Conservation (phyloP, 2,797 vertebrate genomes). For the Taeniopygia guttata region DNA sequence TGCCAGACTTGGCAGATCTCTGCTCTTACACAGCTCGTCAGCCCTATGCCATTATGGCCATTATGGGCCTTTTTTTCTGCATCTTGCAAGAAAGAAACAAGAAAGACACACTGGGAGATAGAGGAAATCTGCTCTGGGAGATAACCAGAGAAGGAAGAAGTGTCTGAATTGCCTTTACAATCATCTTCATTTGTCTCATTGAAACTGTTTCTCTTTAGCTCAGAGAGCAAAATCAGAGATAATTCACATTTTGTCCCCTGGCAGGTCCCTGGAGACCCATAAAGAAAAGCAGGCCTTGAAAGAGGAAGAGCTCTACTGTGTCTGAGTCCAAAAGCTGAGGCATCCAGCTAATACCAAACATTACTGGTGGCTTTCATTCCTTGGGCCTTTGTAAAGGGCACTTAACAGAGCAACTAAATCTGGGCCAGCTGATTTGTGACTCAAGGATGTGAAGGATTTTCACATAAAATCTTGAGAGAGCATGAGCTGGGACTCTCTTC, state of each 20-base stretch:
- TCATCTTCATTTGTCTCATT: slow-evolving; percentile 23
- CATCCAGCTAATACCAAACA: slow-evolving; percentile 43
- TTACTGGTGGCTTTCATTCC: slow-evolving; percentile 43
- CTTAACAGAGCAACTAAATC: not conserved
- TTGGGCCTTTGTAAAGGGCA: slow-evolving; percentile 11
- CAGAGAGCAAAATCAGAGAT: not conserved
- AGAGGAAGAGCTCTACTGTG: slow-evolving; percentile 9
- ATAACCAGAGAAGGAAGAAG: not conserved
- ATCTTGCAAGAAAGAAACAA: not conserved
- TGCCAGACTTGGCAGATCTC: not conserved
- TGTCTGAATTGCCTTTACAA: slow-evolving; percentile 13
- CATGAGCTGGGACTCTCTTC: slow-evolving; percentile 10
- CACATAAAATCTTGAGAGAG: not conserved
- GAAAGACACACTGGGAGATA: not conserved
- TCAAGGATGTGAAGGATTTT: slow-evolving; percentile 8
- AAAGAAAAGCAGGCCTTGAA: slow-evolving; percentile 46
- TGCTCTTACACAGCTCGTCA: not conserved
- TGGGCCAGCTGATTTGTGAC: not conserved
- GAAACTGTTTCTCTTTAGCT: slow-evolving; percentile 21
- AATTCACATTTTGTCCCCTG: slow-evolving; percentile 37
- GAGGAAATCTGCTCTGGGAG: slow-evolving; percentile 19
- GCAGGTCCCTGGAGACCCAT: not conserved
- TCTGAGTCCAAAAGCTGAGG: slow-evolving; percentile 8
- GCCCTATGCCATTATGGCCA: not conserved
- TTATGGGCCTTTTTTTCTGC: not conserved